phyloP scores from a whole-genome alignment of 2,797 vertebrate genomes.

The Sebastes itinus region DNA sequence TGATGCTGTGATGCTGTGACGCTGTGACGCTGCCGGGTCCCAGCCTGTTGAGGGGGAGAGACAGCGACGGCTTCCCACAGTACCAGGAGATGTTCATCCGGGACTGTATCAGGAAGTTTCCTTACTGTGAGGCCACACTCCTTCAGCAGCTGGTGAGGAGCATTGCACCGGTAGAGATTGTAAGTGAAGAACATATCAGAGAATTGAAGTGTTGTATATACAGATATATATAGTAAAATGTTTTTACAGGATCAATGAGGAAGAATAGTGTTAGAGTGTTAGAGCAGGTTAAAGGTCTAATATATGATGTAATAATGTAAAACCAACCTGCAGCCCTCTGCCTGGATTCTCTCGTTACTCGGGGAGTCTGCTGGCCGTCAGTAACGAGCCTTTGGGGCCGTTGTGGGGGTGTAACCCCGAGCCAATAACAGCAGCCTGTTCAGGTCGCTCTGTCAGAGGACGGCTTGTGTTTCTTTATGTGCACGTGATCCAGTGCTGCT shows the following conservation, averaged over 20 bases:
- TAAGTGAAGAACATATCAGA: slow-evolving; percentile 73
- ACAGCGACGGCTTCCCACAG: slow-evolving; percentile 86
- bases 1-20: no score
- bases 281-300: neutral
- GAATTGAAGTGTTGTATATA: neutral
- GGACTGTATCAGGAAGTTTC: slow-evolving; percentile 89
- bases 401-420: no score
- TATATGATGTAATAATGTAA: no score
- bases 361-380: no score
- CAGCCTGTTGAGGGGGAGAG: slow-evolving; percentile 87
- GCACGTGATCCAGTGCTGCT: no score
- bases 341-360: no score
- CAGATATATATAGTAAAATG: neutral
- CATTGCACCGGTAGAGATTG: slow-evolving; percentile 89
- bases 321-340: no score
- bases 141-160: slow-evolving; percentile 91
- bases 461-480: no score
- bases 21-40: neutral
- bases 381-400: no score
- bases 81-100: slow-evolving; percentile 89
- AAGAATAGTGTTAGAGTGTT: neutral
- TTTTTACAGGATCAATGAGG: neutral
- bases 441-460: no score
- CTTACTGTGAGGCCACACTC: slow-evolving; percentile 88
- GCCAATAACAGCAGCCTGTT: no score